A percentile compares a stretch with the other conserved stretches of the same genome.
Evolutionary conservation across 2,797 vertebrate genomes (phyloP).

Genomic region (Chloroceryle inda): DNA sequence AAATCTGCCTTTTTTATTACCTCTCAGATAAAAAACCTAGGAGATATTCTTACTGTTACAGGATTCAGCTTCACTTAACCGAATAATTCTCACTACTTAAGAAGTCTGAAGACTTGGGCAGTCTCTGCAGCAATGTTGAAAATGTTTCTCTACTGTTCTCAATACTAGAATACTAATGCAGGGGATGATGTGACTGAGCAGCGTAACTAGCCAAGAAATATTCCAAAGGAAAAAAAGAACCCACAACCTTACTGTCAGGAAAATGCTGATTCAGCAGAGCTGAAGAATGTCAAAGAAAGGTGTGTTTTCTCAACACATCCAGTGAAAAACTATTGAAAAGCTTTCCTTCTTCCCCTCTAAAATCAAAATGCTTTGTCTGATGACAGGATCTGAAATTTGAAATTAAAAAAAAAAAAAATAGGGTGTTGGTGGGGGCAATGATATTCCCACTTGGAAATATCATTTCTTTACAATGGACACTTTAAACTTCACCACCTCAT

Average conservation of each 20-base stretch:
- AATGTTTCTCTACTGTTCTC: slow-evolving; percentile 1
- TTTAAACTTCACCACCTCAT: neutral
- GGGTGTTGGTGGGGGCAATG: neutral
- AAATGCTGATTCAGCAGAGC: slow-evolving; percentile 19
- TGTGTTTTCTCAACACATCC: neutral
- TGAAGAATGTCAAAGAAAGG: neutral
- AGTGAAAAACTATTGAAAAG: neutral
- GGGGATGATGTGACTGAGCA: neutral
- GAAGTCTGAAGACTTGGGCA: slow-evolving; percentile 2
- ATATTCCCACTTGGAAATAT: neutral
- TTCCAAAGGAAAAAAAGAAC: neutral
- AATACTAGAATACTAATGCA: slow-evolving; percentile 35
- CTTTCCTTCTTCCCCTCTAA: neutral
- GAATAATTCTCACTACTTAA: neutral
- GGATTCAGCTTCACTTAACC: slow-evolving; percentile 7
- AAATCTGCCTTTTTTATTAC: neutral
- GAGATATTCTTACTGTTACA: neutral
- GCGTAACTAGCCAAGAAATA: neutral
- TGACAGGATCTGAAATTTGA: neutral
- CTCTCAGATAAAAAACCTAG: neutral
- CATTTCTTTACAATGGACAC: neutral
- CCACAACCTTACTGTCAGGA: neutral
- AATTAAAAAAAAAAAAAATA: neutral
- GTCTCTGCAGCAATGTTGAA: neutral
- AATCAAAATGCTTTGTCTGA: neutral